Evolutionary conservation across 2,797 vertebrate species (phyloP), one percentile per base, ranked within the genome.

Genomic region (Betta splendens): DNA sequence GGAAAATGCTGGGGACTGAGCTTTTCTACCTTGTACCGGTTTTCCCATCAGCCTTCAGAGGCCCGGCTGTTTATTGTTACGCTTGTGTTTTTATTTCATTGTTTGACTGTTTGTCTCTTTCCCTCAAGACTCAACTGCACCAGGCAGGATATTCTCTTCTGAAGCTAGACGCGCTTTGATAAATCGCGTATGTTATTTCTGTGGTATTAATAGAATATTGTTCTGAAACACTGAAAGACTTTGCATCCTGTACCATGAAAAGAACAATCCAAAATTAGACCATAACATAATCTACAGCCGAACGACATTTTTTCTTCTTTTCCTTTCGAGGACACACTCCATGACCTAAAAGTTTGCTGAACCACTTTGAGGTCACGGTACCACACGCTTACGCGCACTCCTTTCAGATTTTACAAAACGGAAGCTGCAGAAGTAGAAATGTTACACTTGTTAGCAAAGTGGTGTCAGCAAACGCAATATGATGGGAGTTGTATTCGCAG

Each of bases 21-120:
- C 33, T n/a, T 39, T 64, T 83, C 77, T 79, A 74, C 55, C 63
- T 21, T 75, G 65, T 79, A 82, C 70, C 43, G 70, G 78, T 84
- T 87, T 35, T 85, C 87, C 83, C 81, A 83, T 80, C 76, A 42
- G 64, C 66, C 81, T 89, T 89, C 87, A 81, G 61, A 88, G 59
- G 69, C 50, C 43, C 9, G n/a, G 4, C 1, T 83, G 82, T 89
- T 90, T 90, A 66, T 84, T 73, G 52, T 88, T 77, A 47, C n/a
- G 6, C 22, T 28, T 42, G 62, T 64, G 46, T 84, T 84, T 64
- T 73, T 69, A 79, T 81, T 80, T 83, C 84, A 89, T 86, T 88
- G 87, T 89, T 90, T 80, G 57, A 60, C 38, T 64, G 72, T 84
- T 80, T 83, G 70, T 85, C 50, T 72, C 76, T 67, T 74, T 43